A percentile compares a stretch with the other conserved stretches of the same genome.
Conservation (phyloP, 2,888 invertebrate species). For the Dexiosoma caninum region DNA sequence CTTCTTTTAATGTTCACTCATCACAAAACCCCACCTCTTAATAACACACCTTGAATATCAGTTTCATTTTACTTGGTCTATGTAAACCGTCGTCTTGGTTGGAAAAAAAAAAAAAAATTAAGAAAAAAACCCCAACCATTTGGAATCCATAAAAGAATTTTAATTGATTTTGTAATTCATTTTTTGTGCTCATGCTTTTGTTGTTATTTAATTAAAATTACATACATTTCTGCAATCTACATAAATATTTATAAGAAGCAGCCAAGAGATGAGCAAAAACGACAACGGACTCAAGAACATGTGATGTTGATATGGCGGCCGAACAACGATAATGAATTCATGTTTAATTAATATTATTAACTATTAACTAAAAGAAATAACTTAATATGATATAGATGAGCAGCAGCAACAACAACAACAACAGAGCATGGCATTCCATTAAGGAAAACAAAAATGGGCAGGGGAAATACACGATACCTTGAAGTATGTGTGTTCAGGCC, state of each 20-base stretch:
- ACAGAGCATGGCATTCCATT: neutral
- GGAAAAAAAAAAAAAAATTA: neutral
- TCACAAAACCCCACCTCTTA: conserved; percentile 49
- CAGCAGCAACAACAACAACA: neutral
- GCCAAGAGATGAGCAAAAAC: neutral
- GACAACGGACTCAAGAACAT: neutral
- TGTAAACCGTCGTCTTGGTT: neutral
- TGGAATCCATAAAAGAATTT: conserved; percentile 41
- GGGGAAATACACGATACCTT: neutral
- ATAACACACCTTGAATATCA: conserved; percentile 46
- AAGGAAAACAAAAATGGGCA: neutral
- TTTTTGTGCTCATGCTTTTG: neutral
- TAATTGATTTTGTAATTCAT: conserved; percentile 44
- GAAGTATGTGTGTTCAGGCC: conserved; percentile 9
- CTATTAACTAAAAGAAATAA: conserved; percentile 49
- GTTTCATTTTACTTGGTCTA: conserved; percentile 6
- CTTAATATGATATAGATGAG: conserved; percentile 38
- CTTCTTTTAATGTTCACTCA: conserved; percentile 39
- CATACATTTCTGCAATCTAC: conserved; percentile 4
- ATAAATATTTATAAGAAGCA: conserved; percentile 44
- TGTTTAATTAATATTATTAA: conserved; percentile 55
- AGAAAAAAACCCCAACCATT: neutral
- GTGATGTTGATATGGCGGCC: neutral
- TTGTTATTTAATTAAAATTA: conserved; percentile 50
- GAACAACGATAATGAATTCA: conserved; percentile 42